Conservation (phyloP, 2,888 invertebrate genomes). For the Ryuthela nishihirai region DNA sequence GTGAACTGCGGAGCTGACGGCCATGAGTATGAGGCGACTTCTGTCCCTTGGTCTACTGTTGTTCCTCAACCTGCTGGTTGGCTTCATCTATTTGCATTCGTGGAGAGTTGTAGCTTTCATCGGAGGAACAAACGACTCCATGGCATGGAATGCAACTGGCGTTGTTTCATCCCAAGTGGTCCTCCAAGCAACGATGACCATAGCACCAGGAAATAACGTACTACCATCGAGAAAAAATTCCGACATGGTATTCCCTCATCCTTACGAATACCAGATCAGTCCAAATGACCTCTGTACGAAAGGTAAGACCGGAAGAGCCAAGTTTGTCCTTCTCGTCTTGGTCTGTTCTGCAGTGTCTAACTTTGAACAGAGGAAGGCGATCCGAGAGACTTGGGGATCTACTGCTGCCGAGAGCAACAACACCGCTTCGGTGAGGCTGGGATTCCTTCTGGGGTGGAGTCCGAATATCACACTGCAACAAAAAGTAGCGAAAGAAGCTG, state of each 20-base stretch:
- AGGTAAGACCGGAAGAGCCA: slow-evolving; percentile 1
- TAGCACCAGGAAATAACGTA: too few species aligned
- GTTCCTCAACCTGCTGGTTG: slow-evolving; percentile 17
- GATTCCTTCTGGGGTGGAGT: slow-evolving; percentile 37
- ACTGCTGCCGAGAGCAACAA: slow-evolving; percentile 9
- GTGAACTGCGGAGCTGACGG: background rate
- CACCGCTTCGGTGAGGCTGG: slow-evolving; percentile 20
- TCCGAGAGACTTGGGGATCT: slow-evolving; percentile 41
- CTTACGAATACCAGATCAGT: slow-evolving; percentile 14
- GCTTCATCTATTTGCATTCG: background rate
- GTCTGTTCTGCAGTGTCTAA: slow-evolving; percentile 29
- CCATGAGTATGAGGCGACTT: slow-evolving; percentile 18
- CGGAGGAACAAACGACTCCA: too few species aligned
- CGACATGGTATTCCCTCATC: slow-evolving; percentile 8
- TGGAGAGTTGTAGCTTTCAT: too few species aligned
- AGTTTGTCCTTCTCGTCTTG: slow-evolving; percentile 26
- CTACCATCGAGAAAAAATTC: too few species aligned
- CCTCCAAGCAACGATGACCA: too few species aligned
- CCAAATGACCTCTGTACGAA: slow-evolving; percentile 21
- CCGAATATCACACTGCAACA: slow-evolving; percentile 4
- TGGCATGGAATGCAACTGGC: too few species aligned
- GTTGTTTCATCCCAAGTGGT: too few species aligned
- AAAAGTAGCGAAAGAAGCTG: slow-evolving; percentile 18
- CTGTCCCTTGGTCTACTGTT: slow-evolving; percentile 9
- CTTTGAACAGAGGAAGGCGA: slow-evolving; percentile 20